Conservation (phyloP, 2,888 invertebrate species). For the Mythimna pallens region DNA sequence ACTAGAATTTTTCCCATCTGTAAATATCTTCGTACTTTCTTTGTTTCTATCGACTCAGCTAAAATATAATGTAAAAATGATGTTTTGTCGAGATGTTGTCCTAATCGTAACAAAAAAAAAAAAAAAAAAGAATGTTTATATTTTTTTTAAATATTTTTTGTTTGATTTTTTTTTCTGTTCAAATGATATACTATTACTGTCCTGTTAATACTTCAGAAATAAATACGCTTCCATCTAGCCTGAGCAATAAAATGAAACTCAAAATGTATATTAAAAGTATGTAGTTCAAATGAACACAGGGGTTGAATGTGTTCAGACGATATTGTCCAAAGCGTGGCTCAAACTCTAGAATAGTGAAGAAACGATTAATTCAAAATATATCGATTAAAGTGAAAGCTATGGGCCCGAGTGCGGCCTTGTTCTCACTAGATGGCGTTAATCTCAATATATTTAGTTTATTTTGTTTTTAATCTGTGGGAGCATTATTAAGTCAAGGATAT, state of each 20-base stretch:
- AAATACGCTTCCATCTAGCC: slow-evolving; percentile 40
- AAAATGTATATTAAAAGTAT: slow-evolving; percentile 32
- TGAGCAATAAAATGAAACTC: slow-evolving; percentile 21
- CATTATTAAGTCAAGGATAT: too few relatives aligned
- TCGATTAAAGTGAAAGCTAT: slow-evolving; percentile 44
- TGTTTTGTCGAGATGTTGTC: too few relatives aligned
- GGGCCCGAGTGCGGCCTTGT: too few relatives aligned
- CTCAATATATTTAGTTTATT: too few relatives aligned
- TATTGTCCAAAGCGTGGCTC: slow-evolving; percentile 75
- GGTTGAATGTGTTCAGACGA: slow-evolving; percentile 80
- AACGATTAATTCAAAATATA: slow-evolving; percentile 56
- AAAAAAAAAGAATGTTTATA: neutral
- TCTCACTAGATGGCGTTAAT: too few relatives aligned
- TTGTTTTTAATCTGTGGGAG: too few relatives aligned
- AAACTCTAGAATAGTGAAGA: slow-evolving; percentile 72
- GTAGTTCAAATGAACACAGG: slow-evolving; percentile 75
- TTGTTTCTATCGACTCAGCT: slow-evolving; percentile 12
- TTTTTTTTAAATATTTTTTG: neutral
- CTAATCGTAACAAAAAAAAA: neutral
- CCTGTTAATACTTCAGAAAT: slow-evolving; percentile 19
- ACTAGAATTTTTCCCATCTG: neutral
- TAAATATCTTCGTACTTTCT: slow-evolving; percentile 17
- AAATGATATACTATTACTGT: slow-evolving; percentile 1
- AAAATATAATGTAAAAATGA: slow-evolving; percentile 18
- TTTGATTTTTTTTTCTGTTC: neutral